A percentile compares a stretch with the other conserved stretches of the same genome.
phyloP scores from a whole-genome alignment of 2,113 vertebrate species.

The Deroptyus accipitrinus region DNA sequence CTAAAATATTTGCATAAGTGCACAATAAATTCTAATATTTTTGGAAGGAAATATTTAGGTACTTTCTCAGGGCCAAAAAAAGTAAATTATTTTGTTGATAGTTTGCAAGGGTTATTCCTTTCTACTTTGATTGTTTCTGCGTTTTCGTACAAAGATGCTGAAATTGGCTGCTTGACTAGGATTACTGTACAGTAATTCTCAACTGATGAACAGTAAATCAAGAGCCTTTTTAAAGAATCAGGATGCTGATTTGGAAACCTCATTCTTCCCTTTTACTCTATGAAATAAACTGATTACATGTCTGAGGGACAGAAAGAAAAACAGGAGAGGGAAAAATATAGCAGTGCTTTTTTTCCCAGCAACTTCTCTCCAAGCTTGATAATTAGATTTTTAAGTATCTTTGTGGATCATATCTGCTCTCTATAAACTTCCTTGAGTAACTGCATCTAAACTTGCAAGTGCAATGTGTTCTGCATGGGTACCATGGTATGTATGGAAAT shows the following conservation, averaged over 20 bases:
- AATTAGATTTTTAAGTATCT: neutral
- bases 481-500: neutral
- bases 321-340: neutral
- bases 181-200: neutral
- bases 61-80: neutral
- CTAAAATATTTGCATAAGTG: neutral
- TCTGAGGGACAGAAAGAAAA: neutral
- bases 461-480: neutral
- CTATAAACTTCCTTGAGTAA: neutral
- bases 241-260: neutral
- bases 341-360: neutral
- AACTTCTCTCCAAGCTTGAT: neutral
- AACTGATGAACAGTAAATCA: neutral
- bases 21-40: neutral
- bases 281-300: neutral
- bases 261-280: neutral
- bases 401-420: neutral
- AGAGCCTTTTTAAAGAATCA: neutral
- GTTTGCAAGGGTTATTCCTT: neutral
- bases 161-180: neutral
- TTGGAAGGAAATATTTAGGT: neutral
- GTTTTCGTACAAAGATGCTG: neutral
- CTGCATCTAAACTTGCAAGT: neutral
- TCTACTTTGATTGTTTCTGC: neutral
- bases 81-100: neutral